Conservation (phyloP, 2,113 vertebrate genomes). For the Pedionomus torquatus region DNA sequence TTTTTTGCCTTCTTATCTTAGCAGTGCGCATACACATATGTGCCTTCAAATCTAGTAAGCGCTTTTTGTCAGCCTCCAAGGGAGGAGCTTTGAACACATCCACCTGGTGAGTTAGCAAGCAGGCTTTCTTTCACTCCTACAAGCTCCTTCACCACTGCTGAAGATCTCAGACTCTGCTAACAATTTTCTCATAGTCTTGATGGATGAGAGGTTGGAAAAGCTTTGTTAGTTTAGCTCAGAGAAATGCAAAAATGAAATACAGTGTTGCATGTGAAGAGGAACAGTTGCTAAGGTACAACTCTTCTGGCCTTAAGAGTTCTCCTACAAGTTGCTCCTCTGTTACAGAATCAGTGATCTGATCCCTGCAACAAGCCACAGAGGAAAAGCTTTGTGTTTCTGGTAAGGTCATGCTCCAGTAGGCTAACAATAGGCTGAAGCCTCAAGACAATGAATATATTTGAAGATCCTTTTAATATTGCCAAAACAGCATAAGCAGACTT, state of each 20-base stretch:
- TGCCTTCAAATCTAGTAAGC: neutral
- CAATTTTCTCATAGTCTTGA: neutral
- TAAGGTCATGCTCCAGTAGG: neutral
- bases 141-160: neutral
- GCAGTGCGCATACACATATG: rapidly evolving
- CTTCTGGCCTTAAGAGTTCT: neutral
- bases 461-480: neutral
- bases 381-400: neutral
- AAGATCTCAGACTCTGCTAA: neutral
- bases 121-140: neutral
- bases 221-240: neutral
- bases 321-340: neutral
- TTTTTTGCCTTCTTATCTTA: neutral
- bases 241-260: neutral
- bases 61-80: neutral
- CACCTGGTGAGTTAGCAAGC: neutral
- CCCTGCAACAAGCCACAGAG: neutral
- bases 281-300: neutral
- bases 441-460: neutral
- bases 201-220: neutral
- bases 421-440: neutral
- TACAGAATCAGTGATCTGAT: neutral
- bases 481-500: neutral
- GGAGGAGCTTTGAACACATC: neutral
- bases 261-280: neutral